Evolutionary conservation across 2,888 invertebrate genomes (phyloP).

Genomic region (Caenorhabditis sp.): DNA sequence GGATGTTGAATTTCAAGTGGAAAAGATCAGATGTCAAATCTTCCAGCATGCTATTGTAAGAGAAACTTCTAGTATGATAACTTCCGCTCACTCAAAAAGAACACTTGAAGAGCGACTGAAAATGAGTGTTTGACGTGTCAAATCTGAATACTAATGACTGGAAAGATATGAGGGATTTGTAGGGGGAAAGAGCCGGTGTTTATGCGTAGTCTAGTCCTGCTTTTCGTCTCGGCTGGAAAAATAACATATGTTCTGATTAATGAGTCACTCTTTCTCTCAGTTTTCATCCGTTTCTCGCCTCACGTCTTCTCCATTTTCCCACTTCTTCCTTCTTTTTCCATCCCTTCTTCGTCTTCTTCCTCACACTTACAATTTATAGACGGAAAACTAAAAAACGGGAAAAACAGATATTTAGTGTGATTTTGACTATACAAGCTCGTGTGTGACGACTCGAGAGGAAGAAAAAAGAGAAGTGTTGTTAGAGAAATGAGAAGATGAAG

Average conservation of each 20-base stretch:
- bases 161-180: constrained; percentile 28
- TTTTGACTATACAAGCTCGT: constrained; percentile 16
- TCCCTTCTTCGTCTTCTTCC: constrained; percentile 5
- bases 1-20: no score
- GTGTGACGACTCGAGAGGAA: not conserved
- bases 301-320: constrained; percentile 14
- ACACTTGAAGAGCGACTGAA: not conserved
- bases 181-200: constrained; percentile 33
- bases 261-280: constrained; percentile 44
- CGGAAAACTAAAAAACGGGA: constrained; percentile 3
- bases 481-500: not conserved
- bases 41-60: no score
- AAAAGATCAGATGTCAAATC: no score
- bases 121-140: constrained; percentile 5
- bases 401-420: constrained; percentile 26
- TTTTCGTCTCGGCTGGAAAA: constrained; percentile 35
- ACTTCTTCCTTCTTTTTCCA: not conserved
- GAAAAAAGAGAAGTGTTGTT: not conserved
- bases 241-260: constrained; percentile 56
- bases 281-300: constrained; percentile 18
- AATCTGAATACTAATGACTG: constrained; percentile 4
- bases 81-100: not conserved
- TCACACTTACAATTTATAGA: constrained; percentile 32
- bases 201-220: constrained; percentile 29
- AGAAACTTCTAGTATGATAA: no score